A percentile compares a stretch with the other conserved stretches of the same genome.
These are phyloP conservation scores for Oryzias sinensis DNA, from an alignment of 2,797 vertebrate species.

Conservation along the genomic window DNA sequence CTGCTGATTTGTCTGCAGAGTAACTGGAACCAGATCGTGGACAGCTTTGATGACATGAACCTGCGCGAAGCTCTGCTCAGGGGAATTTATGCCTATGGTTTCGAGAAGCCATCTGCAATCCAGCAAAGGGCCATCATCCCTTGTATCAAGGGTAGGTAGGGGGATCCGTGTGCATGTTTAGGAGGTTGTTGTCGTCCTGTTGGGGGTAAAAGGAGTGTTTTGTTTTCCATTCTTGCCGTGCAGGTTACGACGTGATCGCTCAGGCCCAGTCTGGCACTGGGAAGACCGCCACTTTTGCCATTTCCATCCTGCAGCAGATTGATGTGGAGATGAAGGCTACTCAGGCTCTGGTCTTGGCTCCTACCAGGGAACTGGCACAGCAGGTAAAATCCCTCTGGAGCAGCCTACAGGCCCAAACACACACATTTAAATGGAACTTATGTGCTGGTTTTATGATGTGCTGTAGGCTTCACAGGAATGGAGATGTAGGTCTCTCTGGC, in stretches of 20 bases:
- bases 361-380: slow-evolving; percentile 99
- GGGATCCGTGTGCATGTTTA: too few species aligned
- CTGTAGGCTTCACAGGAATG: too few species aligned
- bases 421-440: too few species aligned
- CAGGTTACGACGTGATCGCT: slow-evolving; percentile 99
- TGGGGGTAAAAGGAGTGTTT: too few species aligned
- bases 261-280: slow-evolving; percentile 99
- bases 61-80: slow-evolving; percentile 96
- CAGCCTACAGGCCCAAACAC: too few species aligned
- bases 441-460: too few species aligned
- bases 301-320: slow-evolving; percentile 99
- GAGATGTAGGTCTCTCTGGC: too few species aligned
- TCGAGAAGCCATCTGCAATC: slow-evolving; percentile 99
- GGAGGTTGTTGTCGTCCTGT: too few species aligned
- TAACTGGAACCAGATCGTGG: slow-evolving; percentile 99
- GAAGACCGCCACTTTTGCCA: slow-evolving; percentile 99
- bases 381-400: slow-evolving; percentile 82
- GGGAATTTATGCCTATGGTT: slow-evolving; percentile 98
- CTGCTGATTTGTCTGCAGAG: slow-evolving; percentile 75
- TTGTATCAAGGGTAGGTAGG: slow-evolving; percentile 92
- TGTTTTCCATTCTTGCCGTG: slow-evolving; percentile 33
- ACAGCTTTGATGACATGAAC: slow-evolving; percentile 99
- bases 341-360: slow-evolving; percentile 98
- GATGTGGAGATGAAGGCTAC: slow-evolving; percentile 99
- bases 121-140: slow-evolving; percentile 99